These are phyloP conservation scores for Platypus cylindrus DNA, from an alignment of 2,888 invertebrate species.

Conservation along the genomic window DNA sequence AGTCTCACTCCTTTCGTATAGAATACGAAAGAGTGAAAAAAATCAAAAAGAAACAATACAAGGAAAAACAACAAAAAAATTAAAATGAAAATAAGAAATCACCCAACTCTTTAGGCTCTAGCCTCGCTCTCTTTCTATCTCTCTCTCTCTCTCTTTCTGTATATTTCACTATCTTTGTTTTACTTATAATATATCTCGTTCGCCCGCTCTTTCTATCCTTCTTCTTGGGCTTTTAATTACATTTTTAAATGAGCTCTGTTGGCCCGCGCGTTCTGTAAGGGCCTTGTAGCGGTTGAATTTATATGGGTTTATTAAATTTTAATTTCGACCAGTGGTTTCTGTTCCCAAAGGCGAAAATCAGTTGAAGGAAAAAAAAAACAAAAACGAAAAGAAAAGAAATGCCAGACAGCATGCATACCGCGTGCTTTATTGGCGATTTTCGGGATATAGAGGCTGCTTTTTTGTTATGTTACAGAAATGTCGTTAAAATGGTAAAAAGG, in stretches of 20 bases:
- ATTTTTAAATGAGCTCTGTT: slow-evolving; percentile 29
- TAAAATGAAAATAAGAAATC: no score
- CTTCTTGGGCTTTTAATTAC: slow-evolving; percentile 32
- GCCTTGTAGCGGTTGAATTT: slow-evolving; percentile 28
- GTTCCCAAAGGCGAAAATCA: slow-evolving; percentile 17
- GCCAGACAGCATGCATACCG: slow-evolving; percentile 14
- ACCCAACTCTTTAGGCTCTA: no score
- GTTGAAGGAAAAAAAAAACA: slow-evolving; percentile 12
- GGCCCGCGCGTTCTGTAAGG: slow-evolving; percentile 13
- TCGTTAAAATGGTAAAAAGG: slow-evolving; percentile 18
- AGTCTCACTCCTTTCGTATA: no score
- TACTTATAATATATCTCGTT: no score
- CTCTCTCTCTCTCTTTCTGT: no score
- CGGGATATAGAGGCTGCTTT: slow-evolving; percentile 8
- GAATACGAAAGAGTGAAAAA: no score
- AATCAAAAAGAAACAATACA: no score
- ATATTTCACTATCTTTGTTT: no score
- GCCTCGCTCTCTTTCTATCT: no score
- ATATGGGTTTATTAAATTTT: slow-evolving; percentile 38
- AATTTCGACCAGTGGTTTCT: slow-evolving; percentile 25
- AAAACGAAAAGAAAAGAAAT: no score
- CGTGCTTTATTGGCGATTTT: slow-evolving; percentile 15
- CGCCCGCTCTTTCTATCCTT: no score
- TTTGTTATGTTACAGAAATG: slow-evolving; percentile 13
- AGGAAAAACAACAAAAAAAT: no score